Base-by-base conservation (phyloP, 1,140 invertebrate genomes). In the Trichoplusia ni region DNA sequence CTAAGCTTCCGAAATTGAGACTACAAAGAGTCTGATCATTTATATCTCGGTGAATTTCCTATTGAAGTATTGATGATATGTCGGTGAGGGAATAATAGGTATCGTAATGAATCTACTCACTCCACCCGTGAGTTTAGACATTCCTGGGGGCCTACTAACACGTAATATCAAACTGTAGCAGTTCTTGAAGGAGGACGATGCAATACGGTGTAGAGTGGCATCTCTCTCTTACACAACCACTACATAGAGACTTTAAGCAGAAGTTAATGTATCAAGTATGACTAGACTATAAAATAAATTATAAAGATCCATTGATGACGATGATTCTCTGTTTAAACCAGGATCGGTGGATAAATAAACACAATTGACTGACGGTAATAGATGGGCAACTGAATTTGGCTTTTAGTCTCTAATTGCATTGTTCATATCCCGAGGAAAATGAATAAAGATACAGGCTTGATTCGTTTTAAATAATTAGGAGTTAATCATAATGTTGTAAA, bases 1-100 rank as follows among this genome's bases (percentile, higher is more conserved):
- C 21, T 21, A 31, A 46, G 73, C 73, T 76, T 71, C 73, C 60
- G 71, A 67, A 70, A 47, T 31, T 14, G 14, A 1, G 8, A 13
- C 40, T 11, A 44, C 42, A 47, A 42, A 47, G 27, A 35, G 31
- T 16, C 21, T 46, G 56, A 42, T 53, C 37, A 51, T 63, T 63
- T 53, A 44, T 56, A 47, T 47, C 53, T 49, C 38, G 25, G 4
- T 38, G 38, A 31, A 49, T 37, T 49, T 33, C 42, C 27, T 49
- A 49, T 58, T 38, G 25, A 29, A 42, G 19, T 29, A 3, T 56
- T 4, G 31, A 64, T 38, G 38, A 49, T 37, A 2, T 63, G 31
- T 61, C 40, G 38, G 31, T 51, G 31, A 53, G 29, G 27, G 25
- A 40, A 58, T 58, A 44, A 44, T 44, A 44, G 7, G 1, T 2